phyloP scores from a whole-genome alignment of 1,140 invertebrate species.

The Brachystomella parvula region DNA sequence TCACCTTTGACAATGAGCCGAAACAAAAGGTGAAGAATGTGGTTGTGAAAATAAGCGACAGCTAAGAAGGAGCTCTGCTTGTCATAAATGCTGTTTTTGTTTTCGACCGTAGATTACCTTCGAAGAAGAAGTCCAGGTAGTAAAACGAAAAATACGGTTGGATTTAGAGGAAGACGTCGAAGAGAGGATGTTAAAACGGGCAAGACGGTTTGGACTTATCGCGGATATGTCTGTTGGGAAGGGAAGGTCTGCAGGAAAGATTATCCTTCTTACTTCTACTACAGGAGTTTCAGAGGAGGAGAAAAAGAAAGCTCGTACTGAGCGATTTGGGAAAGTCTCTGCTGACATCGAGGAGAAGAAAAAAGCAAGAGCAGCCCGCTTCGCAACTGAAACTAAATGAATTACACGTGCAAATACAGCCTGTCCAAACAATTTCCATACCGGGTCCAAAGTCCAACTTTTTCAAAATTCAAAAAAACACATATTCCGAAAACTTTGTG shows the following conservation, averaged over 20 bases:
- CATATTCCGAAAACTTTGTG: too few relatives aligned
- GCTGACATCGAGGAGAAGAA: not conserved
- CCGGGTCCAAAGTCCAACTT: too few relatives aligned
- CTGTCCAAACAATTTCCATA: too few relatives aligned
- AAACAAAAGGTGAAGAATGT: not conserved
- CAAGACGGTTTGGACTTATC: slow-evolving; percentile 4
- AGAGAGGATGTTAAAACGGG: slow-evolving; percentile 17
- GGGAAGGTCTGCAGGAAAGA: too few relatives aligned
- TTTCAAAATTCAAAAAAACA: too few relatives aligned
- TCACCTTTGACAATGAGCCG: not conserved
- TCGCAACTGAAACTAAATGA: not conserved
- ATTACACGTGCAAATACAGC: too few relatives aligned
- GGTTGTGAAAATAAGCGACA: not conserved
- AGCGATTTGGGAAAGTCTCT: not conserved
- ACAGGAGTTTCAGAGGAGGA: slow-evolving; percentile 16
- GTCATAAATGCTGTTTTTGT: not conserved
- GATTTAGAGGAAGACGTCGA: slow-evolving; percentile 15
- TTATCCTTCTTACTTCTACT: not conserved
- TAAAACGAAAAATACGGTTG: slow-evolving; percentile 19
- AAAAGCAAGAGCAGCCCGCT: not conserved
- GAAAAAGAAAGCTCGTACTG: slow-evolving; percentile 13
- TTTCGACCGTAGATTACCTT: not conserved
- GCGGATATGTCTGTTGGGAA: too few relatives aligned
- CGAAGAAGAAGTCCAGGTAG: slow-evolving; percentile 14
- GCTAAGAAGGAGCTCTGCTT: not conserved